Base-by-base conservation (phyloP, 2,888 invertebrate species). In the Pachycephus smyrnensis region DNA sequence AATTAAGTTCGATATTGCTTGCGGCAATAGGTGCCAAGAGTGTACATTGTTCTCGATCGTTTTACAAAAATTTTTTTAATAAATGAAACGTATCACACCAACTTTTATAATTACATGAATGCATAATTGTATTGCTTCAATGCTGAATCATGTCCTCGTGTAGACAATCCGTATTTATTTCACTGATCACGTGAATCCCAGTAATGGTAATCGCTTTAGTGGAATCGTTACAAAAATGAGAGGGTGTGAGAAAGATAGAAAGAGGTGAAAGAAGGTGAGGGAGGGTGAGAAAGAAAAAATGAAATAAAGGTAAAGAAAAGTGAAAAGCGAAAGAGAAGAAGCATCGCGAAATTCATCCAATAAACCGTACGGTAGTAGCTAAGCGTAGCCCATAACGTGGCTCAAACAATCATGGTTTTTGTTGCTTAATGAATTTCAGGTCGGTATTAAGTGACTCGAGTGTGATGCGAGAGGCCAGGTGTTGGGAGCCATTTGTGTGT, bases 361-460 rank as follows among this genome's bases (percentile, higher is more conserved):
- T 86, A 83, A 86, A 84, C 86, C 82, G 81, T 78, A 84, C 84
- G 86, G 88, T 88, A 88, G 86, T 88, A 88, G 84, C 85, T 89
- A 88, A 89, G 87, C 82, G 86, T 85, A 86, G 82, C 86, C 86
- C 85, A 82, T 85, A 85, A 86, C 84, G 82, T 85, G 86, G 87
- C 87, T 89, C 85, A 87, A 86, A 89, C 85, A 90, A 90, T 90
- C 89, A 90, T 89, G 86, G 88, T 90, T 90, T 91, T 90, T 91
- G 91, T 91, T 91, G 88, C 91, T 91, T 92, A 89, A 91, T 91
- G 89, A 89, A 92, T 92, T 92, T 90, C 92, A 92, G 92, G 92
- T 92, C 92, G 92, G 88, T 92, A 92, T 91, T 92, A 91, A 91
- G 89, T 89, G 89, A 90, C 86, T 86, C 88, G 89, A 89, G 89